Evolutionary conservation across 2,797 vertebrate species (phyloP).

Genomic region (Meda fulgida): DNA sequence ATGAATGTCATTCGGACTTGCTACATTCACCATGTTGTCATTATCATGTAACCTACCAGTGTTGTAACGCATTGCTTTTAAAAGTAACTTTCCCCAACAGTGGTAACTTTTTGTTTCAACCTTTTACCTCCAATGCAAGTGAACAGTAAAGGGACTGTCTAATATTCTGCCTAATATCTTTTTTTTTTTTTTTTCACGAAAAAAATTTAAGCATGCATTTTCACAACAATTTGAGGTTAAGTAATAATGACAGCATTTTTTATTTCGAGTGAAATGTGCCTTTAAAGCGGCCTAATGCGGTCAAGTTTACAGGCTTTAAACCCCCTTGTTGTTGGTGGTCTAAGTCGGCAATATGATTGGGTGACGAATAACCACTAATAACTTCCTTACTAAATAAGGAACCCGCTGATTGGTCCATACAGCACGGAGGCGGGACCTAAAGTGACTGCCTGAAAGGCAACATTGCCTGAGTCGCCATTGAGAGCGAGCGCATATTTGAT

Average conservation of each 20-base stretch:
- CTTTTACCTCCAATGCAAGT: neutral
- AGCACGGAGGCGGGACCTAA: slow-evolving; percentile 62
- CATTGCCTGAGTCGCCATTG: slow-evolving; percentile 56
- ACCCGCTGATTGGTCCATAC: slow-evolving; percentile 61
- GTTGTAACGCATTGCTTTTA: neutral
- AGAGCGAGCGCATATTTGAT: slow-evolving; percentile 42
- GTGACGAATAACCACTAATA: neutral
- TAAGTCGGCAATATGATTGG: slow-evolving; percentile 41
- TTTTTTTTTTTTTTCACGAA: neutral
- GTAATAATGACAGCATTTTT: neutral
- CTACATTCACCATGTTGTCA: too few species aligned
- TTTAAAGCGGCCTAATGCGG: slow-evolving; percentile 40
- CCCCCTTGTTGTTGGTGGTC: slow-evolving; percentile 33
- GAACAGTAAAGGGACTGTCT: neutral
- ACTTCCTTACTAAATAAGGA: slow-evolving; percentile 32
- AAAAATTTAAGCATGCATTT: neutral
- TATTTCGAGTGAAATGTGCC: slow-evolving; percentile 61
- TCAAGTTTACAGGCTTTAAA: slow-evolving; percentile 49
- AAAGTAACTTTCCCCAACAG: neutral
- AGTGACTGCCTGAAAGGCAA: slow-evolving; percentile 66
- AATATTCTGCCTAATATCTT: neutral
- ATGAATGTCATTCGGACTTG: too few species aligned
- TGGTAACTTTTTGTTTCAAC: neutral
- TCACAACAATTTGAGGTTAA: neutral
- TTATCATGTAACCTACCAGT: too few species aligned